Conservation (phyloP, 2,797 vertebrate species). For the Leptodactylus fallax region DNA sequence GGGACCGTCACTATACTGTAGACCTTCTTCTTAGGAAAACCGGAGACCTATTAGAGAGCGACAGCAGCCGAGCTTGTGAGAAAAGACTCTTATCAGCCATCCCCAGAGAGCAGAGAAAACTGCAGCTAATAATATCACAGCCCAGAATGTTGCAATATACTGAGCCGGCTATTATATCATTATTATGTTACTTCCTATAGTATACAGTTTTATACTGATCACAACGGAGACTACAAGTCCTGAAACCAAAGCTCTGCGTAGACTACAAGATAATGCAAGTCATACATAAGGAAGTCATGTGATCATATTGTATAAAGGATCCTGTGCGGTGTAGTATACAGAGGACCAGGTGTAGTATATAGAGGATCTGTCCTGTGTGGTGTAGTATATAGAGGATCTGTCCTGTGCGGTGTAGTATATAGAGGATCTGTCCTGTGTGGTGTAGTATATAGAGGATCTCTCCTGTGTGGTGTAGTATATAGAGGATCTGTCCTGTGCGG, state of each 20-base stretch:
- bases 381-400: not conserved
- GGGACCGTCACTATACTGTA: not conserved
- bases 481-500: too few species aligned
- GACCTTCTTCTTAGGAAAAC: constrained; percentile 18
- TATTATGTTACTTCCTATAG: not conserved
- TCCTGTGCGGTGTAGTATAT: not conserved
- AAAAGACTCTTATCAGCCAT: constrained; percentile 38
- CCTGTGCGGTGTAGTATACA: not conserved
- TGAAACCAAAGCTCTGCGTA: too few species aligned
- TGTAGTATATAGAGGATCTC: not conserved
- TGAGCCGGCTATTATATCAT: not conserved
- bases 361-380: too few species aligned
- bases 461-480: not conserved
- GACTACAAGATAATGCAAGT: too few species aligned
- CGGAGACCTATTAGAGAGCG: constrained; percentile 19
- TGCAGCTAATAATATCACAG: constrained; percentile 37
- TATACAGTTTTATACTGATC: not conserved
- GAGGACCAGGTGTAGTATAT: not conserved
- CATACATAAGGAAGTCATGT: too few species aligned
- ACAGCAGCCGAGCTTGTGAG: constrained; percentile 31
- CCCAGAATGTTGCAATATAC: not conserved
- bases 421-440: not conserved
- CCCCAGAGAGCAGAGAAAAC: constrained; percentile 32
- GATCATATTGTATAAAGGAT: too few species aligned
- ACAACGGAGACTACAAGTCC: too few species aligned